A percentile compares a stretch with the other conserved stretches of the same genome.
These are phyloP conservation scores for Otocyon megalotis DNA, from an alignment of 2,113 vertebrate genomes.

Conservation along the genomic window DNA sequence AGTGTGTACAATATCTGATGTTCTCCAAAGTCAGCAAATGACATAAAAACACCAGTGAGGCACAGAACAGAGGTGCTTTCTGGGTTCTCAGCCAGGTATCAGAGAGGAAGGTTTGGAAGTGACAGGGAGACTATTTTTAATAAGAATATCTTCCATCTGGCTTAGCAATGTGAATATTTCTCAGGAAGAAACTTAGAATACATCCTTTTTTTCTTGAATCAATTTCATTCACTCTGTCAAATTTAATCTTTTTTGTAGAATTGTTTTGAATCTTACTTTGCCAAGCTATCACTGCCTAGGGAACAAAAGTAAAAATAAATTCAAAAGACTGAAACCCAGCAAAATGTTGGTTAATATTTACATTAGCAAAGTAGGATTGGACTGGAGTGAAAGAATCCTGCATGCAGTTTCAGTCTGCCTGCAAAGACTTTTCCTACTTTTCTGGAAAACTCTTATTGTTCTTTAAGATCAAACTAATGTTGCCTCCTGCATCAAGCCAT, in stretches of 20 bases:
- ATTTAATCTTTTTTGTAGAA: neutral
- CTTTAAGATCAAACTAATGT: neutral
- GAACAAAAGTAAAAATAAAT: constrained; percentile 40
- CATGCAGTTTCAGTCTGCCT: neutral
- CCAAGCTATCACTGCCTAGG: neutral
- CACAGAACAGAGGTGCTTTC: neutral
- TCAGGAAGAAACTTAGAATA: constrained; percentile 8
- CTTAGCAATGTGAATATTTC: constrained; percentile 32
- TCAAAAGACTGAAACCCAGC: constrained; percentile 11
- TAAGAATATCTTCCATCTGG: neutral
- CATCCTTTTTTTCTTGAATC: neutral
- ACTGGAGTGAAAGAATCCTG: neutral
- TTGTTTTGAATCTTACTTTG: constrained; percentile 9
- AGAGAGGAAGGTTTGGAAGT: neutral
- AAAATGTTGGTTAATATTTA: neutral
- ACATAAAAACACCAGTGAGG: neutral
- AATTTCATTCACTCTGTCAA: constrained; percentile 36
- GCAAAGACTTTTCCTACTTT: neutral
- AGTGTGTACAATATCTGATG: neutral
- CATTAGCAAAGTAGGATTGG: neutral
- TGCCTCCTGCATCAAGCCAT: neutral
- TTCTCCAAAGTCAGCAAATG: neutral
- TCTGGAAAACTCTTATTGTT: neutral
- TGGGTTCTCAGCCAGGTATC: neutral
- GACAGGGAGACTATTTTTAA: neutral